Evolutionary conservation across 2,113 vertebrate species (phyloP).

Genomic region (Rousettus leschenaultii): DNA sequence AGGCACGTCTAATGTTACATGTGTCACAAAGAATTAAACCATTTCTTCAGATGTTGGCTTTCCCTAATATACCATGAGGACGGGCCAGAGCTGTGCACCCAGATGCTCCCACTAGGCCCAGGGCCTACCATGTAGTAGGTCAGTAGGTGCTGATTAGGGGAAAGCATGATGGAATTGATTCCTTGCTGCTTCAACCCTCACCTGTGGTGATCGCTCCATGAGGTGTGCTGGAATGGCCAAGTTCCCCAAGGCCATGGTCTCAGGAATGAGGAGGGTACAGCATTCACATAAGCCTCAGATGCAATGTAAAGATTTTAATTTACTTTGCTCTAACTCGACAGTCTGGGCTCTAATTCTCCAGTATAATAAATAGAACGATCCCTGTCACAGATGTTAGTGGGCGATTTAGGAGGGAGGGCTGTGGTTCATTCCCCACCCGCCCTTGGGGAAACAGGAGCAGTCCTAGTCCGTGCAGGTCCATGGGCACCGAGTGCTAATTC

Average conservation of each 20-base stretch:
- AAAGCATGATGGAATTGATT: neutral
- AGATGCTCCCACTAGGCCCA: neutral
- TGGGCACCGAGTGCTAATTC: slow-evolving; percentile 56
- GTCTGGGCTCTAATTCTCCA: neutral
- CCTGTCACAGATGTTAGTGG: slow-evolving; percentile 1
- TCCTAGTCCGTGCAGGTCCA: neutral
- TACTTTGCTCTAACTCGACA: neutral
- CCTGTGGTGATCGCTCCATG: fast-evolving
- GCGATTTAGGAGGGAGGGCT: neutral
- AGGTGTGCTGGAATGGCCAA: neutral
- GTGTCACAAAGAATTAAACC: neutral
- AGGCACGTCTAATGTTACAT: neutral
- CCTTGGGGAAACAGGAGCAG: slow-evolving; percentile 62
- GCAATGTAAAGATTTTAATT: neutral
- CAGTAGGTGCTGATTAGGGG: neutral
- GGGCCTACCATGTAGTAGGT: neutral
- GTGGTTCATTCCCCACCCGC: slow-evolving; percentile 62
- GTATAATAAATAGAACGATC: neutral
- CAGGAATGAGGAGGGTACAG: neutral
- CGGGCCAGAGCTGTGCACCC: too few relatives aligned
- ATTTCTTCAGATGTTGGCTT: neutral
- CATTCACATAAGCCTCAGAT: neutral
- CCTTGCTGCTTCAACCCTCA: neutral
- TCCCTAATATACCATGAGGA: neutral
- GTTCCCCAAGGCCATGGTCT: neutral